Base-by-base conservation (phyloP, 2,113 vertebrate genomes). In the Siphamia tubifer region DNA sequence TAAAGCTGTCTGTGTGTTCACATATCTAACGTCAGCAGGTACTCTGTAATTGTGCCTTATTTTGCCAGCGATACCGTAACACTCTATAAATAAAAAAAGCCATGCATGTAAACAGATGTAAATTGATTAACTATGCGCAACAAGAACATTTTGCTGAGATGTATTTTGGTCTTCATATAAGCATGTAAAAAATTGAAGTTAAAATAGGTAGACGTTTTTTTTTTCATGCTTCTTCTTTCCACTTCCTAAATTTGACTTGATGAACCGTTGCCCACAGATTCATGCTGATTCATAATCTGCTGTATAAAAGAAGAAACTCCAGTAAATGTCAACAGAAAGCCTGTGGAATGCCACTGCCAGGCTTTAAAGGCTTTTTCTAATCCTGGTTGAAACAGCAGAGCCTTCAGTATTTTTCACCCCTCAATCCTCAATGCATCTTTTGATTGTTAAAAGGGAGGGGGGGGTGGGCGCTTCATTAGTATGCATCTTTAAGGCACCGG, bases 381-480 rank as follows among this genome's bases (percentile, higher is more conserved):
- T 77, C 66, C 74, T 25, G 62, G 44, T 66, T 69, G 40, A 82
- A 87, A 82, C 84, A 84, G 83, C 79, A 71, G 75, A 70, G 76
- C 71, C 84, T 55, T 81, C 70, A 66, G 74, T 75, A 39, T 77
- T 66, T 83, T 72, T 75, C 70, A 74, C 68, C 77, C 77, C 27
- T 67, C 38, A 3, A 62, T 84, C 79, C 87, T 89, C 79, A 91
- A 91, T 87, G 89, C 83, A 71, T 87, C 90, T 91, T 90, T 90
- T 91, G 89, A 91, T 83, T 89, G 88, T 89, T 88, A 77, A 85
- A 67, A 43, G 31, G 44, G 52, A n/a, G n/a, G 53, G 54, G 65
- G 30, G 45, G 45, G n/a, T 44, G 54, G 74, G 70, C 62, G 79
- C 72, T 47, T 92, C 81, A 90, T 92, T 92, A 89, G 83, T 85